phyloP scores from a whole-genome alignment of 2,113 vertebrate species.

The Gopherus evgoodei region DNA sequence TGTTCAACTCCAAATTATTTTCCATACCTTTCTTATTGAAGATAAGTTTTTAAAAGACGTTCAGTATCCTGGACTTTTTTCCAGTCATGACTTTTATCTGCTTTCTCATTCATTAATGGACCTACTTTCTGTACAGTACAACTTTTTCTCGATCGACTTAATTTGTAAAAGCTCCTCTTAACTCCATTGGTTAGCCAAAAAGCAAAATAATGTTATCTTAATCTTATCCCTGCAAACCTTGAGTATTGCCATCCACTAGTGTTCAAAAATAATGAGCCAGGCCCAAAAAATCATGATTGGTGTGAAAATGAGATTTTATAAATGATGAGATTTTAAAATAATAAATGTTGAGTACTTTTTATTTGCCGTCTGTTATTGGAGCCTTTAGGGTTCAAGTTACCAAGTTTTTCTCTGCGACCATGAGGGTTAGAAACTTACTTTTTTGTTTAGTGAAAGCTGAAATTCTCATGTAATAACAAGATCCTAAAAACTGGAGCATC shows the following conservation, averaged over 20 bases:
- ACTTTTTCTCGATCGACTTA: background rate
- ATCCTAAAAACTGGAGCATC: background rate
- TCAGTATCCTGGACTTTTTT: too few species aligned
- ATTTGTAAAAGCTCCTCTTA: background rate
- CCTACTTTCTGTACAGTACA: background rate
- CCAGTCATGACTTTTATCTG: too few species aligned
- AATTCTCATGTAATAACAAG: background rate
- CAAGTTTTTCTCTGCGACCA: background rate
- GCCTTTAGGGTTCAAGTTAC: background rate
- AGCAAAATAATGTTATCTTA: background rate
- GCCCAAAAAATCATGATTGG: background rate
- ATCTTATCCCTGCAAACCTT: background rate
- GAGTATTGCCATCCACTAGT: background rate
- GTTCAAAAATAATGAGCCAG: background rate
- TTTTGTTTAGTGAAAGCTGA: background rate
- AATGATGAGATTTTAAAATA: background rate
- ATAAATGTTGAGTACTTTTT: background rate
- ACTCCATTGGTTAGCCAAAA: background rate
- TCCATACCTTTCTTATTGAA: too few species aligned
- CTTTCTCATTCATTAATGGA: too few species aligned
- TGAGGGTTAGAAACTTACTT: background rate
- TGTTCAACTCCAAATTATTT: background rate
- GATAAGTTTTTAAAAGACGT: too few species aligned
- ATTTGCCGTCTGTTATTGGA: background rate
- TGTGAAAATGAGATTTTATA: background rate